Base-by-base conservation (phyloP, 2,113 vertebrate genomes). In the Micronycteris hirsuta region DNA sequence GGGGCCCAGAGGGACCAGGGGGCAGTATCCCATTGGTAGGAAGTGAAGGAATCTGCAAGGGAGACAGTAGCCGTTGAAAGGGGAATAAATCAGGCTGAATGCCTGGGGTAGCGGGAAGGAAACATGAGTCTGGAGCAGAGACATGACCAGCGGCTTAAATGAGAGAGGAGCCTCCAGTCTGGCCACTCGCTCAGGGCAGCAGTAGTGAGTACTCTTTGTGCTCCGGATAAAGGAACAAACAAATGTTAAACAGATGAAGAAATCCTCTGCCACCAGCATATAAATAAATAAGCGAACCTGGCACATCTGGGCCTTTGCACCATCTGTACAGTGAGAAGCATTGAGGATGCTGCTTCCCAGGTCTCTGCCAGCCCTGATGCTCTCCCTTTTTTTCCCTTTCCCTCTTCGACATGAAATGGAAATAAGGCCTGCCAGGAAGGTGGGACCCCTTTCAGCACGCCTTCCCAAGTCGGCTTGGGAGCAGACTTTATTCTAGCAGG, bases 221-320 rank as follows among this genome's bases (percentile, higher is more conserved):
- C 8, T 4, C 14, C 47, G 13, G 19, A 31, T 33, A 26, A 63
- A 74, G 20, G 38, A 45, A 26, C 26, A 36, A 54, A 82, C 1
- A 10, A 17, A n/a, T 36, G 17, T 20, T 31, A 10, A 78, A 61
- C 68, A 71, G 31, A 16, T 4, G 43, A 19, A 49, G 54, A 74
- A 26, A 31, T 0, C 24, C 15, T 6, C 67, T 3, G 22, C 45
- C 1, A 7, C 45, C 15, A 10, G 13, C 36, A 8, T 0, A 3
- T 12, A n/a, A 63, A 19, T 58, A 43, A 38, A 31, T 6, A 28
- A 76, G 33, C 0, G 33, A 38, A 7, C 1, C 0, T 1, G 4
- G 43, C 58, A 20, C 70, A 22, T n/a, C 77, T 65, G 65, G 58
- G 70, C 38, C 49, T 3, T 31, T 2, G 0, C 2, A 3, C 73